Evolutionary conservation across 2,113 vertebrate genomes (phyloP).

Genomic region (Elgaria multicarinata): DNA sequence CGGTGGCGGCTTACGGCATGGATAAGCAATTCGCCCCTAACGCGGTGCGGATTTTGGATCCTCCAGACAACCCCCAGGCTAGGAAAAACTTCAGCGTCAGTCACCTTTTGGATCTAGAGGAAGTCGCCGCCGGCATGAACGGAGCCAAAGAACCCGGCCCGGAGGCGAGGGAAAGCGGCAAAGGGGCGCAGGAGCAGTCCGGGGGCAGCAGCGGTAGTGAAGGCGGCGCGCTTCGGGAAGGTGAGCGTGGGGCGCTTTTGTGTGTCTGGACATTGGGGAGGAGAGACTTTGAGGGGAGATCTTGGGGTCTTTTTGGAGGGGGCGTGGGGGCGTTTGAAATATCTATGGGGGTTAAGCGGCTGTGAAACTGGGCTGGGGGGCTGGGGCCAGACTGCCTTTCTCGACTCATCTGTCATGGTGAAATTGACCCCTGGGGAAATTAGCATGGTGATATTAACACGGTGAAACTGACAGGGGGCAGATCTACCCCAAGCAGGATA

Average conservation of each 20-base stretch:
- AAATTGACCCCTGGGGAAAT: no score
- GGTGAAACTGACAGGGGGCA: no score
- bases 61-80: constrained; percentile 77
- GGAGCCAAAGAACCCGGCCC: constrained; percentile 65
- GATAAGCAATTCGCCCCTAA: constrained; percentile 75
- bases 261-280: background rate
- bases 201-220: constrained; percentile 85
- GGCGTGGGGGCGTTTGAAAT: no score
- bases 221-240: constrained; percentile 76
- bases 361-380: no score
- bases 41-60: constrained; percentile 70
- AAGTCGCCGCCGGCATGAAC: constrained; percentile 78
- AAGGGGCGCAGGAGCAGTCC: constrained; percentile 75
- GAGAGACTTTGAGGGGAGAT: background rate
- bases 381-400: no score
- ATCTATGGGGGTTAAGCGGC: no score
- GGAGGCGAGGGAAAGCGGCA: constrained; percentile 65
- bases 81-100: constrained; percentile 86
- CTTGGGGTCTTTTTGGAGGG: background rate
- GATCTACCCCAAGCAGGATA: no score
- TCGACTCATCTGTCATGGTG: no score
- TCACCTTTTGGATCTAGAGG: constrained; percentile 84
- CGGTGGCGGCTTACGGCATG: constrained; percentile 73
- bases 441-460: no score
- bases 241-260: constrained; percentile 67